Conservation (phyloP, 2,888 invertebrate species). For the Rhodophaea formosa region DNA sequence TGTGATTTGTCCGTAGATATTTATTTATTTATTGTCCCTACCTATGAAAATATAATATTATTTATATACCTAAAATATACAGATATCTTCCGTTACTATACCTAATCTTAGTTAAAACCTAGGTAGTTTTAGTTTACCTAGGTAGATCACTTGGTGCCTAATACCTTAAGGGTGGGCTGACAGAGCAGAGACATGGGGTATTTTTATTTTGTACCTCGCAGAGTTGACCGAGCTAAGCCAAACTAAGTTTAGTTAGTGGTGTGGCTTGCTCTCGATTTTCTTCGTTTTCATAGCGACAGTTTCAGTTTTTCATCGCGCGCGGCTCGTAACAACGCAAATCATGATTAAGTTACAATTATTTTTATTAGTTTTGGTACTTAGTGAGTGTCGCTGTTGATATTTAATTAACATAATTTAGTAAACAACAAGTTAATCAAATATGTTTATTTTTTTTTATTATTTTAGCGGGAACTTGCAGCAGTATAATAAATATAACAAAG, state of each 20-base stretch:
- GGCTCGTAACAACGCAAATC: constrained; percentile 24
- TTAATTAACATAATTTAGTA: not conserved
- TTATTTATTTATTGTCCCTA: too few relatives aligned
- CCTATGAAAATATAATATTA: too few relatives aligned
- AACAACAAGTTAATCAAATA: not conserved
- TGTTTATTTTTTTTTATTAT: constrained; percentile 17
- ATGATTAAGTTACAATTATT: constrained; percentile 12
- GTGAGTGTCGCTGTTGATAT: constrained; percentile 7
- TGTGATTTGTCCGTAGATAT: too few relatives aligned
- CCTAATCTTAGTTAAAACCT: too few relatives aligned
- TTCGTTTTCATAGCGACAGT: not conserved
- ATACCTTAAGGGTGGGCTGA: too few relatives aligned
- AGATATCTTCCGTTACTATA: too few relatives aligned
- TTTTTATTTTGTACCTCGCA: not conserved
- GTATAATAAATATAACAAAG: constrained; percentile 32
- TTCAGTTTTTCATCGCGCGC: constrained; percentile 31
- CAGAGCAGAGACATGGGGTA: too few relatives aligned
- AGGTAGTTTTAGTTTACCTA: too few relatives aligned
- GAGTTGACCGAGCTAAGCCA: not conserved
- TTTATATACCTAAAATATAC: too few relatives aligned
- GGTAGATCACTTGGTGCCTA: too few relatives aligned
- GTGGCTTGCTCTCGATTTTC: not conserved
- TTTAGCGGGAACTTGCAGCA: constrained; percentile 31
- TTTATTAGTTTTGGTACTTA: not conserved
- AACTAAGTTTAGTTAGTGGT: not conserved